Conservation (phyloP, 1,140 invertebrate species). For the Atta cephalotes region DNA sequence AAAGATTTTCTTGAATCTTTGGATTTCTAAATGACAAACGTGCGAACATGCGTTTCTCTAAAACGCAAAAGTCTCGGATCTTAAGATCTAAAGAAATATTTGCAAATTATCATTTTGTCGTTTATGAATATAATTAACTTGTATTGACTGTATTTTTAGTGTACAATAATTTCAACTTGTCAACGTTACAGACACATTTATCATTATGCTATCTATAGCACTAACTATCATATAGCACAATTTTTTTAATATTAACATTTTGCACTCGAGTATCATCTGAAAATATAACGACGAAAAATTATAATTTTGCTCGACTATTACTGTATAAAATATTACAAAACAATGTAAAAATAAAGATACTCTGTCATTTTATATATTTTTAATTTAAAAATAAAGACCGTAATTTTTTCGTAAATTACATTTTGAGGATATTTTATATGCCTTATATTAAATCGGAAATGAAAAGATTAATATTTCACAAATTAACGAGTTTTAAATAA, state of each 20-base stretch:
- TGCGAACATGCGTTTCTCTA: neutral
- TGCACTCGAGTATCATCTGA: slow-evolving; percentile 11
- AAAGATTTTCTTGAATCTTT: neutral
- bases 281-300: neutral
- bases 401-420: neutral
- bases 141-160: slow-evolving; percentile 32
- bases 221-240: slow-evolving; percentile 27
- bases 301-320: neutral
- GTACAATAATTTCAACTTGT: neutral
- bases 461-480: neutral
- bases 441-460: neutral
- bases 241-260: slow-evolving; percentile 28
- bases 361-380: no score
- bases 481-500: slow-evolving; percentile 14
- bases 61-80: slow-evolving; percentile 1
- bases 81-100: slow-evolving; percentile 11
- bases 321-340: neutral
- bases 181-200: slow-evolving; percentile 26
- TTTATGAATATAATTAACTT: slow-evolving; percentile 4
- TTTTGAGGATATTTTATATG: neutral
- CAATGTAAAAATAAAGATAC: slow-evolving; percentile 11
- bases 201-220: slow-evolving; percentile 22
- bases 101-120: neutral
- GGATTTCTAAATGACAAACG: neutral
- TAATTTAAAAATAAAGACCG: neutral